Evolutionary conservation across 2,113 vertebrate species (phyloP).

Genomic region (Caranx ignobilis): DNA sequence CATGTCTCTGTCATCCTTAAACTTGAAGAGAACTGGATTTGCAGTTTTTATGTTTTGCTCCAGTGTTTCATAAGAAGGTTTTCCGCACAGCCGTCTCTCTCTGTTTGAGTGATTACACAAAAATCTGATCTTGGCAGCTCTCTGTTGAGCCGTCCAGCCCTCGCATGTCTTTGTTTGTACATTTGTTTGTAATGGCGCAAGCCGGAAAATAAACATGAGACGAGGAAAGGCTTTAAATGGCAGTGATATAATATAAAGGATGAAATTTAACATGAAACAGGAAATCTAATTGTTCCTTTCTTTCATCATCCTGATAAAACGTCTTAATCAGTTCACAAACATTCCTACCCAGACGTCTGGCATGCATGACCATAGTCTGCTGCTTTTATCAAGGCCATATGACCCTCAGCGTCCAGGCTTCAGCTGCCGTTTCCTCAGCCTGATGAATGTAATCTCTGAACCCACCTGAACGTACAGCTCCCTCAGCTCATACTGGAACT

Average conservation of each 20-base stretch:
- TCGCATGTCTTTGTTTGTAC: constrained; percentile 49
- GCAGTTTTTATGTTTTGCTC: constrained; percentile 2
- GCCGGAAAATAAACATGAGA: constrained; percentile 33
- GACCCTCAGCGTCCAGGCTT: constrained; percentile 30
- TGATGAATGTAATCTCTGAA: constrained; percentile 41
- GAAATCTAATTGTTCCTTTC: background rate
- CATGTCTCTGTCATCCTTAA: constrained; percentile 6
- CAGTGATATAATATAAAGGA: background rate
- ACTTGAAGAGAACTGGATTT: constrained; percentile 1
- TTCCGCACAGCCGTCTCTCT: constrained; percentile 16
- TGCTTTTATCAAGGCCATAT: constrained; percentile 53
- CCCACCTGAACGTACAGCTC: constrained; percentile 98
- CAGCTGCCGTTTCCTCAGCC: constrained; percentile 11
- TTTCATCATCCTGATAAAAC: constrained; percentile 13
- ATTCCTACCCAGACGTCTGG: constrained; percentile 32
- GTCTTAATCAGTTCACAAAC: constrained; percentile 39
- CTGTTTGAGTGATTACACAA: constrained; percentile 32
- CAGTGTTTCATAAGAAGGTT: background rate
- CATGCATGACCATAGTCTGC: constrained; percentile 8
- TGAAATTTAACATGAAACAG: background rate
- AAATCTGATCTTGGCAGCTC: constrained; percentile 16
- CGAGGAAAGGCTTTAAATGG: background rate
- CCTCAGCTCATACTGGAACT: constrained; percentile 96
- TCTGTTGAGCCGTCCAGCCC: constrained; percentile 16
- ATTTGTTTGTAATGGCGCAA: constrained; percentile 44